Percentiles rank a stretch among this genome's conserved stretches.
These are phyloP conservation scores for Heliocidaris tuberculata DNA, from an alignment of 35 echinoderm and acorn worm genomes.

Conservation along the genomic window DNA sequence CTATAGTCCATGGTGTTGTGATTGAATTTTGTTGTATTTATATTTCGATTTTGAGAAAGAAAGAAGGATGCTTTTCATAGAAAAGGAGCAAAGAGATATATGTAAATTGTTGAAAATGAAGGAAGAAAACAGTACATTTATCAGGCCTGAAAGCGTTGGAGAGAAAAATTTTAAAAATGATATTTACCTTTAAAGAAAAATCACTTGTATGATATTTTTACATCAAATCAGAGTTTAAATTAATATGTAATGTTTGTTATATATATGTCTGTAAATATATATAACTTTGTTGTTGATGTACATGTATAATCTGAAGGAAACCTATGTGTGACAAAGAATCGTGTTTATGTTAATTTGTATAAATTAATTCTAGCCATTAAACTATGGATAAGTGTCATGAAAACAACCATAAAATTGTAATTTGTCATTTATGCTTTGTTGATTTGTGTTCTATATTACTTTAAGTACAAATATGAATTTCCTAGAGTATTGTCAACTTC, in stretches of 20 bases:
- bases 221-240: constrained; percentile 38
- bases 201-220: constrained; percentile 34
- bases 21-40: background rate
- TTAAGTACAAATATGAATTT: no score
- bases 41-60: background rate
- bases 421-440: background rate
- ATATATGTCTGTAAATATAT: constrained; percentile 16
- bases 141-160: background rate
- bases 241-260: constrained; percentile 31
- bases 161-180: background rate
- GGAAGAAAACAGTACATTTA: constrained; percentile 19
- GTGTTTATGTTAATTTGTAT: constrained; percentile 28
- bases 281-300: constrained; percentile 13
- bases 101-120: background rate
- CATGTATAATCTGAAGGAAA: constrained; percentile 15
- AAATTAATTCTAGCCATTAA: constrained; percentile 38
- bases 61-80: background rate
- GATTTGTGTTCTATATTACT: background rate
- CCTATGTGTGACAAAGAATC: background rate
- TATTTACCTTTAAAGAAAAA: constrained; percentile 22
- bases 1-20: constrained; percentile 13
- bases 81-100: background rate
- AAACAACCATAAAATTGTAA: background rate
- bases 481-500: no score
- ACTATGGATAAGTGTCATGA: constrained; percentile 24